Evolutionary conservation across 1,140 invertebrate genomes (phyloP).

Genomic region (Ceratosolen solmsi): DNA sequence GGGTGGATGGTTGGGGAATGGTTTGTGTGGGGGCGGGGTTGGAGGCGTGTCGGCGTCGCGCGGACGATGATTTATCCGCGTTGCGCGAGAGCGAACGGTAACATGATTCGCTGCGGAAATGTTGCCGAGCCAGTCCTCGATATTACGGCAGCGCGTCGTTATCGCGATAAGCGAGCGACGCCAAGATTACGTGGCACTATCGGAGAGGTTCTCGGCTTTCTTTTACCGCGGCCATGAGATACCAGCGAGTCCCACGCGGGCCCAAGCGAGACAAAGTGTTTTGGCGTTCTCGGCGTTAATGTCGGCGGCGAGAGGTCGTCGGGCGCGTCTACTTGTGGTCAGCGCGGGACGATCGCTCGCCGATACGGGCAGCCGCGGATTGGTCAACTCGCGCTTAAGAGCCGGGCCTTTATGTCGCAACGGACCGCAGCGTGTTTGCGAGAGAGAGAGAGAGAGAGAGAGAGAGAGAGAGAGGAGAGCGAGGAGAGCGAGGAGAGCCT

Average conservation of each 20-base stretch:
- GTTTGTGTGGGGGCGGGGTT: neutral
- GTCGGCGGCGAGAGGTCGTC: neutral
- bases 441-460: too few relatives aligned
- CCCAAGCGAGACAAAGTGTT: neutral
- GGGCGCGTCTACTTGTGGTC: slow-evolving; percentile 58
- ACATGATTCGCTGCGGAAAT: slow-evolving; percentile 49
- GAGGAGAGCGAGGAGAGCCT: too few relatives aligned
- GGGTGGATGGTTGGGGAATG: neutral
- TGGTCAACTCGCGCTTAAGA: slow-evolving; percentile 57
- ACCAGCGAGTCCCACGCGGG: too few relatives aligned
- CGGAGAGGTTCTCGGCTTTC: too few relatives aligned
- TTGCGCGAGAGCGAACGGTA: slow-evolving; percentile 63
- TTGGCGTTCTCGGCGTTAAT: too few relatives aligned
- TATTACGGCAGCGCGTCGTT: neutral
- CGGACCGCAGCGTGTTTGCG: slow-evolving; percentile 17
- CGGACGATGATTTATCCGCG: slow-evolving; percentile 70
- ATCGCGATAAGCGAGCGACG: too few relatives aligned
- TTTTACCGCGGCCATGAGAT: too few relatives aligned
- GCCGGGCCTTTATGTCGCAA: slow-evolving; percentile 37
- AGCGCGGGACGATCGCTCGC: slow-evolving; percentile 39
- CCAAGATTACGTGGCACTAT: too few relatives aligned
- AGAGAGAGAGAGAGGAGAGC: too few relatives aligned
- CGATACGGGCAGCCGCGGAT: slow-evolving; percentile 42
- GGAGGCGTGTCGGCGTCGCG: slow-evolving; percentile 63
- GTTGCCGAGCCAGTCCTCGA: neutral